Evolutionary conservation across 2,113 vertebrate species (phyloP).

Genomic region (Spheniscus mendiculus): DNA sequence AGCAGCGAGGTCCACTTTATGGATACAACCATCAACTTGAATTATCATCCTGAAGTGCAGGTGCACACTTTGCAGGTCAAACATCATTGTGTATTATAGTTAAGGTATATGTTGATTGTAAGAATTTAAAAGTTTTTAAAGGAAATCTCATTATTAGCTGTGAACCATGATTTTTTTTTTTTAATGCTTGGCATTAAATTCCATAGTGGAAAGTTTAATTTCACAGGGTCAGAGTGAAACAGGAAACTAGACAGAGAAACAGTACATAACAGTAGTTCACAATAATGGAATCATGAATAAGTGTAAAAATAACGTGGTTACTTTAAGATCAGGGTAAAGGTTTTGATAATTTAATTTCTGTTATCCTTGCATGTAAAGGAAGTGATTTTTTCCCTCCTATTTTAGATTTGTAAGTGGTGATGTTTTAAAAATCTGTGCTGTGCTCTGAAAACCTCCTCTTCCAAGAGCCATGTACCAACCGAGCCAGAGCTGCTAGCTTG

Average conservation of each 20-base stretch:
- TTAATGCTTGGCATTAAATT: background rate
- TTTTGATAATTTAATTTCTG: background rate
- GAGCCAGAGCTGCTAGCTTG: background rate
- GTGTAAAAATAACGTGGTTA: background rate
- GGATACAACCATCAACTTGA: background rate
- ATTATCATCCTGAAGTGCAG: background rate
- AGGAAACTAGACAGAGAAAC: background rate
- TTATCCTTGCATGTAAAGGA: background rate
- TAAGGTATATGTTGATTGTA: background rate
- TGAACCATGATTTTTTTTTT: background rate
- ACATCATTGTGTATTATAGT: background rate
- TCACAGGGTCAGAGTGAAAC: background rate
- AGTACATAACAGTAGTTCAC: background rate
- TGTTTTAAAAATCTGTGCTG: background rate
- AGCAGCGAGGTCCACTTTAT: background rate
- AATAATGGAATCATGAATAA: background rate
- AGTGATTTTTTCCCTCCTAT: background rate
- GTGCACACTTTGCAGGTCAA: background rate
- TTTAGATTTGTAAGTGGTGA: background rate
- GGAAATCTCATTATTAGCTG: background rate
- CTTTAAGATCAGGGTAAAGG: background rate
- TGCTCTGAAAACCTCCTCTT: background rate
- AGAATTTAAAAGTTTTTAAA: background rate
- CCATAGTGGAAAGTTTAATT: background rate
- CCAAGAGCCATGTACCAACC: fast-evolving